Evolutionary conservation across 1,140 invertebrate genomes (phyloP).

Genomic region (Tenebrio molitor): DNA sequence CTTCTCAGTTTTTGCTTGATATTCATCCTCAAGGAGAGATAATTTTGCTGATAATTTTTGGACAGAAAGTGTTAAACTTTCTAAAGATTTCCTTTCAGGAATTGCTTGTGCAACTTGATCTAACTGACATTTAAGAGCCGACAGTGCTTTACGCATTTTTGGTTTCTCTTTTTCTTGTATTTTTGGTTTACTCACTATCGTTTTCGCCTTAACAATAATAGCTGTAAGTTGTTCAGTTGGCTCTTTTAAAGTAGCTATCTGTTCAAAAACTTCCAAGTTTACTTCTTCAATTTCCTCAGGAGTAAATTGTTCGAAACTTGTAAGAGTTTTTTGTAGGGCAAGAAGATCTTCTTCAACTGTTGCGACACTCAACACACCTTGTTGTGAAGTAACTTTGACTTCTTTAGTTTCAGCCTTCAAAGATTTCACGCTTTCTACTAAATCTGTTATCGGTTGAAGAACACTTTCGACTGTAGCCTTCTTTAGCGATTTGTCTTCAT

Average conservation of each 20-base stretch:
- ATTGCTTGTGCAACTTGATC: constrained; percentile 28
- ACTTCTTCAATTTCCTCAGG: constrained; percentile 10
- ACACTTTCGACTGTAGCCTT: background rate
- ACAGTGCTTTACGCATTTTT: constrained; percentile 33
- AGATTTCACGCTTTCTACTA: constrained; percentile 6
- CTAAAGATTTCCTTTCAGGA: constrained; percentile 7
- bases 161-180: constrained; percentile 39
- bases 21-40: background rate
- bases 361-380: constrained; percentile 9
- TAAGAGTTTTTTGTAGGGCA: constrained; percentile 6
- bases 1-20: background rate
- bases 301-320: background rate
- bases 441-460: background rate
- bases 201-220: constrained; percentile 38
- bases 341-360: background rate
- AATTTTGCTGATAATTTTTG: constrained; percentile 35
- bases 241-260: constrained; percentile 22
- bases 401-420: constrained; percentile 4
- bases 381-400: constrained; percentile 2
- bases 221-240: constrained; percentile 40
- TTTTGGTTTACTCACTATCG: constrained; percentile 24
- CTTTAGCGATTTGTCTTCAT: background rate
- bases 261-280: background rate
- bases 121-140: constrained; percentile 33
- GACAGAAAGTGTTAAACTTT: background rate